Evolutionary conservation across 2,888 invertebrate species (phyloP).

Genomic region (Aspidapion aeneum): DNA sequence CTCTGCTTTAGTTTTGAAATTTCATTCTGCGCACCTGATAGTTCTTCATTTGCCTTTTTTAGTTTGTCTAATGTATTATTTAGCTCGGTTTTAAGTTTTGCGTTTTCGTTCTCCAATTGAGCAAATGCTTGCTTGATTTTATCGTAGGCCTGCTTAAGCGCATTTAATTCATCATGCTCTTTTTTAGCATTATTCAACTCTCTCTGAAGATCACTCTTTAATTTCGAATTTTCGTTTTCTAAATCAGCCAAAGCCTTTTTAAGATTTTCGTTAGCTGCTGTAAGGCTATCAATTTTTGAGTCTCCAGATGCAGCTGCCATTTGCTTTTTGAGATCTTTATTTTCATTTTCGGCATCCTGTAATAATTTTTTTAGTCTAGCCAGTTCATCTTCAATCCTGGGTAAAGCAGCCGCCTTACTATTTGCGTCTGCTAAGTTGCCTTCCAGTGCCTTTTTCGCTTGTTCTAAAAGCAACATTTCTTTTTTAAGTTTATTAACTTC

Average conservation of each 20-base stretch:
- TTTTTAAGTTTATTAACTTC: constrained; percentile 27
- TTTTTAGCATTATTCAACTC: constrained; percentile 21
- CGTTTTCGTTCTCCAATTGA: constrained; percentile 27
- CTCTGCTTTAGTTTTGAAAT: constrained; percentile 24
- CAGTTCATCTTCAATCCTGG: constrained; percentile 23
- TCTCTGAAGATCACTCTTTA: constrained; percentile 24
- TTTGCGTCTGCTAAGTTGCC: constrained; percentile 19
- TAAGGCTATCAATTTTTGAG: constrained; percentile 14
- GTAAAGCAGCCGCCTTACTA: constrained; percentile 6
- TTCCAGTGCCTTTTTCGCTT: constrained; percentile 17
- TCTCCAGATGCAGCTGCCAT: constrained; percentile 8
- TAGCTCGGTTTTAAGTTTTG: constrained; percentile 21
- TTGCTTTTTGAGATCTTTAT: constrained; percentile 18
- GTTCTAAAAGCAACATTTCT: constrained; percentile 24
- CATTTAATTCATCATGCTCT: constrained; percentile 12
- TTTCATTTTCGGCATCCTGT: constrained; percentile 24
- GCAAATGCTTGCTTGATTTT: constrained; percentile 20
- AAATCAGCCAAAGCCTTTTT: constrained; percentile 20
- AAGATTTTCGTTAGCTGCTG: constrained; percentile 21
- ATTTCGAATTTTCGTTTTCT: constrained; percentile 27
- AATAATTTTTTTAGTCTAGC: constrained; percentile 23
- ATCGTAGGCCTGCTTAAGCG: constrained; percentile 12
- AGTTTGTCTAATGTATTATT: constrained; percentile 23
- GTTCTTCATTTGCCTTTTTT: constrained; percentile 20
- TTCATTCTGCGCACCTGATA: constrained; percentile 17